Evolutionary conservation across 2,797 vertebrate species (phyloP), one percentile per base, ranked within the genome.

Genomic region (Helostoma temminkii): DNA sequence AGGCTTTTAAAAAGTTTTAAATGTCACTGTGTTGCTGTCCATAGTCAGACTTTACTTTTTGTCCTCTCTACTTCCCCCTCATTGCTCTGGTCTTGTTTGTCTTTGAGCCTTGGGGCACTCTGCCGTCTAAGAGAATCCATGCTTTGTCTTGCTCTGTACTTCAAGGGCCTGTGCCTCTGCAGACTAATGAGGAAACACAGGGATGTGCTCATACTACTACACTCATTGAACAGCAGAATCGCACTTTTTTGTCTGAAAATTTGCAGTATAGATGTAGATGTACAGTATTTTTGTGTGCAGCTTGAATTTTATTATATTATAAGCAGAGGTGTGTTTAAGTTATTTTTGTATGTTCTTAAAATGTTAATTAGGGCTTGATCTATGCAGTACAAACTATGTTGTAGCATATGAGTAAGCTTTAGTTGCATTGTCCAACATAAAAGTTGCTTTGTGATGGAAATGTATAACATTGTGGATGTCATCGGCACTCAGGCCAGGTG

Each of bases 101-200:
- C 74, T 80, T 52, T 61, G 59, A 67, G 68, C 62, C 67, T 71
- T 16, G 11, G 49, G 60, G 58, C 67, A 71, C 59, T 71, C 65
- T 77, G 80, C 64, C 81, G 80, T 70, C 69, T 39, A 14, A 78
- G 75, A 87, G 84, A 90, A 81, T 86, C 71, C 68, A 65, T 64
- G 60, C 66, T 87, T 89, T 90, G 83, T 89, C 64, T 80, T 3
- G 1, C 67, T 73, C 63, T 81, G 75, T 71, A 74, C 71, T 82
- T 64, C 53, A 52, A 68, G 77, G 55, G 61, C 52, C 59, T 74
- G 71, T 80, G 87, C 81, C 72, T 80, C 74, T 78, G 78, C 76
- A 85, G 86, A 78, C 82, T 91, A 91, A 91, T 89, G 81, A 88
- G 78, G 71, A 85, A 74, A 76, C 39, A 62, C 65, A 64, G 66